Evolutionary conservation across 2,888 invertebrate genomes (phyloP), one percentile per base, ranked within the genome.

Genomic region (Ochlodes sylvanus): DNA sequence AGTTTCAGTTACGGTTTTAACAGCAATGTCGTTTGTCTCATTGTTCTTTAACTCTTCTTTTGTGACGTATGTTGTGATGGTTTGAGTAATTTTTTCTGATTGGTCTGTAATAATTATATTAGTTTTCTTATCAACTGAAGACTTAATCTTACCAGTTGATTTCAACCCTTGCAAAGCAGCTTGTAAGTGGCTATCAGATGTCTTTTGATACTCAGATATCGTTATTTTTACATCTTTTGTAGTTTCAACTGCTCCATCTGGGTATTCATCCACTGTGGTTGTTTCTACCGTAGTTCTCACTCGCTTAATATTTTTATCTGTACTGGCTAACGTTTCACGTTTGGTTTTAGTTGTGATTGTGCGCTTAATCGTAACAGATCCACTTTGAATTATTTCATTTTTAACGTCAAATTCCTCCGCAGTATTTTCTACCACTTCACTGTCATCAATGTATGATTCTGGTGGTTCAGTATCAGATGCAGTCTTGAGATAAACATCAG

Each of bases 241-340:
- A 5, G 93, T 93, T 81, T 94, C 94, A 60, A 94, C 92, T 4
- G 94, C 94, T 38, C 94, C 94, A 77, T 94, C 94, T 1, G 93
- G 92, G 75, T 87, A 92, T 76, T 88, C 89, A 74, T 93, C 93
- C 3, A 91, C 84, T 19, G 90, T 92, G 7, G 84, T 86, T 0
- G 93, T 94, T 77, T 94, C 94, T 57, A 94, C 87, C 12, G 95
- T 94, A 55, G 94, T 94, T 75, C 94, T 92, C 64, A 95, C 89
- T 21, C 95, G 93, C 83, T 94, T 94, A 54, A 94, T 94, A 79
- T 84, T 89, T 70, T 83, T 83, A 72, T 95, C 94, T 61, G 85
- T 84, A 69, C 94, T 94, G 61, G 93, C 85, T 71, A 94, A 81
- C 17, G 90, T 92, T 77, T 94, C 94, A 19, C 87, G 85, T 74